phyloP scores from a whole-genome alignment of 2,797 vertebrate species.

The Borostomias antarcticus region DNA sequence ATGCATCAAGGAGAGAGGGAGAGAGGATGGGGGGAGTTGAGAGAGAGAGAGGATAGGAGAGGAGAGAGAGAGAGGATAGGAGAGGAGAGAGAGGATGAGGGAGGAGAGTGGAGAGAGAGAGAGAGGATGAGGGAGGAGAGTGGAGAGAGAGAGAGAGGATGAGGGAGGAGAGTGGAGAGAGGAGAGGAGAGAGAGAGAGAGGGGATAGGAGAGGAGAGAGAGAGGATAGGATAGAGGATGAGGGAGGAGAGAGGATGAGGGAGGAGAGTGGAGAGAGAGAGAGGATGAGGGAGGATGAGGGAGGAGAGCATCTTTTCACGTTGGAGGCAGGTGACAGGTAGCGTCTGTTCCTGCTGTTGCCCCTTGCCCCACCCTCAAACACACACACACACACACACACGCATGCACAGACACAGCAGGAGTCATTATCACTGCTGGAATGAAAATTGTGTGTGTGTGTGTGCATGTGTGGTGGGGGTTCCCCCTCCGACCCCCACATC shows the following conservation, averaged over 20 bases:
- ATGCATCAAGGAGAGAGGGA: background rate
- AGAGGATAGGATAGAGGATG: too few species aligned
- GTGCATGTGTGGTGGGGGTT: constrained; percentile 39
- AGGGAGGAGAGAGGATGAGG: too few species aligned
- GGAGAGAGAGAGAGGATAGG: background rate
- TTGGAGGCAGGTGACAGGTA: constrained; percentile 50
- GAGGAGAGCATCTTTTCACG: background rate
- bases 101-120: background rate
- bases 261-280: constrained; percentile 4
- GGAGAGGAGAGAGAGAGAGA: constrained; percentile 24
- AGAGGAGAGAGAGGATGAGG: too few species aligned
- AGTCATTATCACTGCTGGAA: constrained; percentile 48
- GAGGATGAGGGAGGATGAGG: background rate
- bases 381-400: background rate
- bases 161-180: background rate
- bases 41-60: constrained; percentile 9
- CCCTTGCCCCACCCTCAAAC: constrained; percentile 33
- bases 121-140: background rate
- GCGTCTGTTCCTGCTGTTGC: constrained; percentile 63
- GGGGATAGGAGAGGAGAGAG: constrained; percentile 20
- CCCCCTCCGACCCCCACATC: constrained; percentile 58
- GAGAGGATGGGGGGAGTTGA: background rate
- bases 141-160: constrained; percentile 7
- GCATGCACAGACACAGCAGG: constrained; percentile 50
- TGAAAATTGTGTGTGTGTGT: too few species aligned